Conservation (phyloP, 2,113 vertebrate genomes). For the Odocoileus virginianus region DNA sequence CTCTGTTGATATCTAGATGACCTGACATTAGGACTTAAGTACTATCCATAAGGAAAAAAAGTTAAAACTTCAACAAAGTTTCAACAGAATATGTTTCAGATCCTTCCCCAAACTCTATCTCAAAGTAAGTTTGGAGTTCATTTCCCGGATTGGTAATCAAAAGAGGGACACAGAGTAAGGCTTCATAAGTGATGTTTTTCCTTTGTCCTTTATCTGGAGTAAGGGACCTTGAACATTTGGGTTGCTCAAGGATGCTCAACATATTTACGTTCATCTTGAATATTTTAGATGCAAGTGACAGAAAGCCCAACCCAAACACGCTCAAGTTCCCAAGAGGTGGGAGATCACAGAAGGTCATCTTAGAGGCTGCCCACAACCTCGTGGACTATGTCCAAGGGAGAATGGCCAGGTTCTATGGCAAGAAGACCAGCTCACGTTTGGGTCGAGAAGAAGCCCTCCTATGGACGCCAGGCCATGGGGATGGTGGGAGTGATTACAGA, state of each 20-base stretch:
- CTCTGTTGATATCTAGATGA: not conserved
- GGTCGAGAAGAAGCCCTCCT: not conserved
- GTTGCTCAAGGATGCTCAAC: not conserved
- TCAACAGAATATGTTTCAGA: not conserved
- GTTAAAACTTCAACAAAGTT: not conserved
- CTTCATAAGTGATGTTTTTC: not conserved
- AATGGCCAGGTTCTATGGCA: not conserved
- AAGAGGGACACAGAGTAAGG: not conserved
- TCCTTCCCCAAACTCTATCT: not conserved
- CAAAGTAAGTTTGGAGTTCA: not conserved
- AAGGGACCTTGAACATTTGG: not conserved
- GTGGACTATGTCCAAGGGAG: not conserved
- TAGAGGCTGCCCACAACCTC: not conserved
- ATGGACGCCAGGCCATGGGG: not conserved
- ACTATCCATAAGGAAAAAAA: not conserved
- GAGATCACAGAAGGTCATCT: not conserved
- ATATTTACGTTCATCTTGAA: not conserved
- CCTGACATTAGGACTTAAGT: not conserved
- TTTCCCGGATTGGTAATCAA: not conserved
- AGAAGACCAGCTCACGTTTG: not conserved
- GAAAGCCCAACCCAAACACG: not conserved
- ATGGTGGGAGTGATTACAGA: no score
- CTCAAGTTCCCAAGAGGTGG: not conserved
- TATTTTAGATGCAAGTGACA: not conserved
- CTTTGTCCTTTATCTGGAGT: not conserved